Percentiles rank a stretch among this genome's conserved stretches.
phyloP scores from a whole-genome alignment of 2,888 invertebrate genomes.

The Pterostichus niger region DNA sequence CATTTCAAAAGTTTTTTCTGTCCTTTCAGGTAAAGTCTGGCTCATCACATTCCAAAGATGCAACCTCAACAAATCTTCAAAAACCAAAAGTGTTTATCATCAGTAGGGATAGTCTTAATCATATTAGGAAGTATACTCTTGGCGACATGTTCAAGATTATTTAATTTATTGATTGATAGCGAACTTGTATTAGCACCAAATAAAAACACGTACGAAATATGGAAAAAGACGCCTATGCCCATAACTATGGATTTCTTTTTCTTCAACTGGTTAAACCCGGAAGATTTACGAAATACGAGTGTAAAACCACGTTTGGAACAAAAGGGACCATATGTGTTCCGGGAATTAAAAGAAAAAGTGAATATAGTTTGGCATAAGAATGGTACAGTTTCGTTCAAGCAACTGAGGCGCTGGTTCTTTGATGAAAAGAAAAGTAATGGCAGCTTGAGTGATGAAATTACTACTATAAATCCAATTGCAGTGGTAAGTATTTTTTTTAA shows the following conservation, averaged over 20 bases:
- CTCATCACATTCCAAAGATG: constrained; percentile 23
- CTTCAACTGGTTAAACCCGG: constrained; percentile 90
- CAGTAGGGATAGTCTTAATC: constrained; percentile 29
- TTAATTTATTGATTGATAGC: constrained; percentile 68
- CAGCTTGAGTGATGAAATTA: constrained; percentile 84
- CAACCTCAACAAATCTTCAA: constrained; percentile 17
- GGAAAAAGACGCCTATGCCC: constrained; percentile 84
- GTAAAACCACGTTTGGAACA: constrained; percentile 80
- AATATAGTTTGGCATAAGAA: constrained; percentile 87
- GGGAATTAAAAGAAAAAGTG: constrained; percentile 85
- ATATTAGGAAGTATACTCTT: constrained; percentile 41
- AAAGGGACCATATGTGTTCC: constrained; percentile 83
- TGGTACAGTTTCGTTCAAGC: constrained; percentile 86
- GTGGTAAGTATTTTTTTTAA: constrained; percentile 81
- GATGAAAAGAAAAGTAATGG: constrained; percentile 84
- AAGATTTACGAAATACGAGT: constrained; percentile 79
- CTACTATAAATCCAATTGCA: constrained; percentile 87
- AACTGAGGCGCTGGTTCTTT: constrained; percentile 85
- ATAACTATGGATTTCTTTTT: constrained; percentile 84
- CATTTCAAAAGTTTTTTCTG: constrained; percentile 9
- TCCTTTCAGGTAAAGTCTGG: constrained; percentile 32
- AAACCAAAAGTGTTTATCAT: constrained; percentile 2
- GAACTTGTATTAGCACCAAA: constrained; percentile 82
- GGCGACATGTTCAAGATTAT: constrained; percentile 65
- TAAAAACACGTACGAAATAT: constrained; percentile 83